Base-by-base conservation (phyloP, 2,113 vertebrate genomes). In the Perccottus glenii region DNA sequence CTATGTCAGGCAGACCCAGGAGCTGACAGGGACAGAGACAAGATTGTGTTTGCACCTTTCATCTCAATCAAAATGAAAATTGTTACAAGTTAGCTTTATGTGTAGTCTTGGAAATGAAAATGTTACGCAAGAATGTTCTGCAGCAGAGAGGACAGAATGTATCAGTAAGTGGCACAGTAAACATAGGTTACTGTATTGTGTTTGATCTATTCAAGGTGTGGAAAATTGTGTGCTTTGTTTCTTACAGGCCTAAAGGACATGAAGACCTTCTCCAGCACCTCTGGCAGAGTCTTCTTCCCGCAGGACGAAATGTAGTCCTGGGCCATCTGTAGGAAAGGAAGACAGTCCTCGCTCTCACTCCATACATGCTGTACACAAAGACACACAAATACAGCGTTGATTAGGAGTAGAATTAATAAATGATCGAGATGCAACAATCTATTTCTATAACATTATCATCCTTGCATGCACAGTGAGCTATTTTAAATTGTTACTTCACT, bases 241-340 rank as follows among this genome's bases (percentile, higher is more conserved):
- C 97, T 94, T 93, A 99, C 97, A 35, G 97, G 97, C 91, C 96
- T 94, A 92, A 98, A 99, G 80, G 96, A 98, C 75, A 95, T 98
- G 94, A 99, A 98, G 94, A 99, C 97, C 90, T 97, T 98, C 88
- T 98, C 96, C 93, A 99, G 69, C 87, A 99, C 95, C 93, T 99
- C 97, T 65, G 95, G 93, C 77, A 99, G 95, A 0, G 97, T 99
- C 91, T 99, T 99, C 90, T 98, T 97, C 85, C 97, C 97, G 9
- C 97, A 99, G 76, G 97, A 98, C 42, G 97, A 98, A 89, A 99
- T 98, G 90, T 99, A 99, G 80, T 99, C 97, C 89, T 99, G 97
- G 2, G 97, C 97, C 0, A 98, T 89, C 89, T 99, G 97, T 73
- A 99, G 91, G 78, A 98, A 99, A 60, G 96, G 97, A 76, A 99